Base-by-base conservation (phyloP, 64 coral and sea anemone species). In the Stichodactyla helianthus region DNA sequence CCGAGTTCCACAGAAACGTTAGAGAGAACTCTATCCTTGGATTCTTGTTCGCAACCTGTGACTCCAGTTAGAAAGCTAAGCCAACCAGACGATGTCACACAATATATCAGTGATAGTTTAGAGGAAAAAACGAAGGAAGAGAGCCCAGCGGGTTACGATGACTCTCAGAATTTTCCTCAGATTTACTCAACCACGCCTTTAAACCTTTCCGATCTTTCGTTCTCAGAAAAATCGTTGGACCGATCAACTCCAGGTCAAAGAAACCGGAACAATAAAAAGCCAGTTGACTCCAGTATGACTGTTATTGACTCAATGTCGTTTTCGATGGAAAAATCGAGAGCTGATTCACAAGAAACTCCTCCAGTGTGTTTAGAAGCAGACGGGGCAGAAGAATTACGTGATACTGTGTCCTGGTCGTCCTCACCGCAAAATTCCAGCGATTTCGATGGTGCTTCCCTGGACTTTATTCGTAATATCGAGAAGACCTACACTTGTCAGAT, bases 371-470 rank as follows among this genome's bases (percentile, higher is more conserved):
- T 96, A 10, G 91, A 97, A 55, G 83, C 11, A 2, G 91, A 97
- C 23, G 91, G 94, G 5, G 94, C 91, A 4, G 88, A 97, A 77
- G 94, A 97, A 51, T 88, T 95, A 31, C 22, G 60, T n/a, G 94
- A 97, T 59, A 54, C 94, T 51, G 79, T 91, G 6, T 97, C 94
- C 5, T 97, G 94, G 94, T 31, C 91, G 10, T 70, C 79, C 8
- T 88, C 91, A 6, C 50, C 76, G 19, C 85, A 85, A 35, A 88
- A 85, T 8, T 23, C 80, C 50, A 90, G 88, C 61, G 91, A 93
- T 44, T 23, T 77, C 59, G 94, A 93, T 54, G 83, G 57, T 25
- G 82, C 62, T 8, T 89, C 88, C 52, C 71, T 79, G 35, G 84
- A 74, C 5, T 87, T 65, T 50, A 67, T 17, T 52, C 55, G 71